A percentile compares a stretch with the other conserved stretches of the same genome.
Evolutionary conservation across 2,113 vertebrate genomes (phyloP).

Genomic region (Planiliza haematocheilus): DNA sequence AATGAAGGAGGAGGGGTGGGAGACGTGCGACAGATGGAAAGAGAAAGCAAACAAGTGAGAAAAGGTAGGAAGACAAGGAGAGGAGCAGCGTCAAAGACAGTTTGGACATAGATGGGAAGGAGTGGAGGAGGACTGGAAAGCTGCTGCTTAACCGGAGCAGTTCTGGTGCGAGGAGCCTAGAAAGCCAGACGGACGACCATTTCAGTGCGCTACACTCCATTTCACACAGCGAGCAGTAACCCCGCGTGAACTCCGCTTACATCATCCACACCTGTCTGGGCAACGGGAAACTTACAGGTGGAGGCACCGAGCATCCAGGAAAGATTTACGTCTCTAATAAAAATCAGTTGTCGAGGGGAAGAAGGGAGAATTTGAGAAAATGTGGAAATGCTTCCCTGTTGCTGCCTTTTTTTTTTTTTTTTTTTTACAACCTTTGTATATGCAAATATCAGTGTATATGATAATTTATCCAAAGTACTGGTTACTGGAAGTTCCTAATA

Average conservation of each 20-base stretch:
- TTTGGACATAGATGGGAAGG: conserved; percentile 13
- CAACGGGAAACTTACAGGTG: not conserved
- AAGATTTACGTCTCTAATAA: too few species aligned
- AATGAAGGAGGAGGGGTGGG: not conserved
- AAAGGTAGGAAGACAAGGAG: conserved; percentile 31
- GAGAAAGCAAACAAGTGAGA: conserved; percentile 23
- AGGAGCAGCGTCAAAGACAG: conserved; percentile 20
- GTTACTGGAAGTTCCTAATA: too few species aligned
- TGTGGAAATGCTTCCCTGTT: too few species aligned
- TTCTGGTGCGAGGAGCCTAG: conserved; percentile 11
- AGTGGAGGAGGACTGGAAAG: too few species aligned
- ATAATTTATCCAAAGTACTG: too few species aligned
- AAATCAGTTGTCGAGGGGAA: too few species aligned
- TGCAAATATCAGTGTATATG: too few species aligned
- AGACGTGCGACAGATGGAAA: conserved; percentile 30
- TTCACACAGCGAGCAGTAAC: not conserved
- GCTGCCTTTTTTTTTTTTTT: too few species aligned
- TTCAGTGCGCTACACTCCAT: conserved; percentile 4
- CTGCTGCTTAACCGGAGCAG: not conserved
- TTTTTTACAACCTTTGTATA: too few species aligned
- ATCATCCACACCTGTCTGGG: not conserved
- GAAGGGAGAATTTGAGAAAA: too few species aligned
- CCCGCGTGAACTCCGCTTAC: not conserved
- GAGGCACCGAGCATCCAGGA: not conserved
- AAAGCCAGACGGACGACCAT: not conserved